Evolutionary conservation across 2,113 vertebrate species (phyloP), one percentile per base, ranked within the genome.

Genomic region (Labeo rohita): DNA sequence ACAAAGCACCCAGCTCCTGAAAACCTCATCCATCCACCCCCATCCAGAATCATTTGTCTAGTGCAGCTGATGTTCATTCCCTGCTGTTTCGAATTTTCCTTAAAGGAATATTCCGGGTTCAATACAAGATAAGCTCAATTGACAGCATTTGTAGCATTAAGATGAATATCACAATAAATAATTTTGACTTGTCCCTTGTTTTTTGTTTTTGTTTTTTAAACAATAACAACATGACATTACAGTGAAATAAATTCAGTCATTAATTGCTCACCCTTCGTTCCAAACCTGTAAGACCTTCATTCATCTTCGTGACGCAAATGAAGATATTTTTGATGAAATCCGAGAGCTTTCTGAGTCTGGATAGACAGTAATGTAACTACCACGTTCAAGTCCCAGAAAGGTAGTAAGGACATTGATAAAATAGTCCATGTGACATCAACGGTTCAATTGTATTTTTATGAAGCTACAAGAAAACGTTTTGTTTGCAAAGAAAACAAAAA

Each of bases 31-130:
- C 4, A 28, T 63, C 10, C 78, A 80, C 43, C n/a, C 78, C 13
- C 59, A 80, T 23, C 36, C 72, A 75, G 6, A 75, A 75, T 49
- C n/a, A 75, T 75, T 50, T 49, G 72, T 75, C 21, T 75, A 8
- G 45, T 15, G 6, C 43, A 75, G 45, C 5, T 75, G 12, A 28
- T 65, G n/a, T 80, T 21, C 61, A 18, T 28, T 49, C 43, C 59
- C 39, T 49, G 79, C 59, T 80, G 59, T 66, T 28, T 80, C 4
- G 8, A 65, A 80, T 28, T 65, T 45, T 49, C 43, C 59, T 36
- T 56, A 78, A 72, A 70, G 4, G 39, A 10, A 72, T 72, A 21
- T 43, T 43, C 3, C 18, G 45, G 72, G 43, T 47, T 49, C 6
- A 49, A 49, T 23, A 49, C 45, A 74, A 74, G 11, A 47, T 47